Conservation (phyloP, 2,797 vertebrate species). For the Argentina silus region DNA sequence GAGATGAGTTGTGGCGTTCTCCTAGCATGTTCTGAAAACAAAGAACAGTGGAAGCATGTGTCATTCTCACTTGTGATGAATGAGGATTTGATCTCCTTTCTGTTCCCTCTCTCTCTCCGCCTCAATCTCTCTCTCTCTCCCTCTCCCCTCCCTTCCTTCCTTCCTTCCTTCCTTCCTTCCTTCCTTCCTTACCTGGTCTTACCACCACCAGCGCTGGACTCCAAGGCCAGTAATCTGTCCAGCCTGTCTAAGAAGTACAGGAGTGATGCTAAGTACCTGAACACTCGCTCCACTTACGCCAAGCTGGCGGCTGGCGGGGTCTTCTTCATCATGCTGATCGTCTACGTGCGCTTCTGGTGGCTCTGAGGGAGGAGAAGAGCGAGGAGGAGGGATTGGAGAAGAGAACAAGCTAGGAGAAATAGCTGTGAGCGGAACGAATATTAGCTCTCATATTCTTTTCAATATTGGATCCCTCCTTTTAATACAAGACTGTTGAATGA, state of each 20-base stretch:
- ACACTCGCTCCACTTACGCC: slow-evolving; percentile 98
- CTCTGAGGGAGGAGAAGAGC: slow-evolving; percentile 79
- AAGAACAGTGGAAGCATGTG: not conserved
- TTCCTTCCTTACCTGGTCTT: slow-evolving; percentile 8
- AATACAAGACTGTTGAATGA: slow-evolving; percentile 60
- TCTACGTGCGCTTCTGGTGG: slow-evolving; percentile 99
- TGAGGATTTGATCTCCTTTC: not conserved
- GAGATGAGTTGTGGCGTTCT: too few relatives aligned
- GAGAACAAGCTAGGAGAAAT: not conserved
- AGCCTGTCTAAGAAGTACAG: slow-evolving; percentile 98
- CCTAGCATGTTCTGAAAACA: not conserved
- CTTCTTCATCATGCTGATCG: slow-evolving; percentile 98
- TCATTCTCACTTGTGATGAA: not conserved
- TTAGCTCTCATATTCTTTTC: slow-evolving; percentile 30
- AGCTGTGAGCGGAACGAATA: not conserved
- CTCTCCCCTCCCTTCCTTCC: not conserved
- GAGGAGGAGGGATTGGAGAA: not conserved
- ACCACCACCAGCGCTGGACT: slow-evolving; percentile 86
- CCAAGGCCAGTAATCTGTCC: slow-evolving; percentile 96
- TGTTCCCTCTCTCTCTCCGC: not conserved
- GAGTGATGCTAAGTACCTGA: slow-evolving; percentile 97
- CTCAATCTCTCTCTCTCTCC: not conserved
- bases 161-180: not conserved
- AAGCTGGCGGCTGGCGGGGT: slow-evolving; percentile 95
- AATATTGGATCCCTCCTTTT: slow-evolving; percentile 60